Conservation (phyloP, 1,140 invertebrate genomes). For the Drosophila ambigua region DNA sequence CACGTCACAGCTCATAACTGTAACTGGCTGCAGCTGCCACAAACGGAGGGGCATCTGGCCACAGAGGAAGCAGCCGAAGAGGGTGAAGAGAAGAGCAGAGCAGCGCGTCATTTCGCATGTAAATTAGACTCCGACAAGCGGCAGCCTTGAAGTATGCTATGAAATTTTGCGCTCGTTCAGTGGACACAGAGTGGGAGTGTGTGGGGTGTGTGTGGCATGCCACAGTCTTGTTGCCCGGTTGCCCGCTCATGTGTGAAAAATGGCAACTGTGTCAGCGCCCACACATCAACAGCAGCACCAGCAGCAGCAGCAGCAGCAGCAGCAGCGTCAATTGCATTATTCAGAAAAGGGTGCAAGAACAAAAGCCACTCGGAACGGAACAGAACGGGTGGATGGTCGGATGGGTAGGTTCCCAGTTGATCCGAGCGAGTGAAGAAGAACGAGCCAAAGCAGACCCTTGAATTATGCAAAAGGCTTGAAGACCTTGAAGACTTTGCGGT, state of each 20-base stretch:
- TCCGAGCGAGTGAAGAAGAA: constrained; percentile 1
- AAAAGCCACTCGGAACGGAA: constrained; percentile 46
- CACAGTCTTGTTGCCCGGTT: constrained; percentile 6
- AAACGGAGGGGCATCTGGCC: not conserved
- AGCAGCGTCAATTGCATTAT: constrained; percentile 48
- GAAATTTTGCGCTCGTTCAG: constrained; percentile 41
- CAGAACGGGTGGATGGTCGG: not conserved
- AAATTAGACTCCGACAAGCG: constrained; percentile 55
- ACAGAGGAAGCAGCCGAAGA: constrained; percentile 1
- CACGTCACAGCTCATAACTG: constrained; percentile 54
- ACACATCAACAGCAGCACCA: not conserved
- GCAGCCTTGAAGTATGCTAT: constrained; percentile 71
- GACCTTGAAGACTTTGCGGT: constrained; percentile 66
- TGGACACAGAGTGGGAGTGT: constrained; percentile 28
- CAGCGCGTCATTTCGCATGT: constrained; percentile 65
- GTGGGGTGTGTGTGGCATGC: constrained; percentile 52
- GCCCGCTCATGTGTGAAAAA: constrained; percentile 57
- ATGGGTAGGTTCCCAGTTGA: not conserved
- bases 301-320: no score
- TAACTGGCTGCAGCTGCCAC: constrained; percentile 1
- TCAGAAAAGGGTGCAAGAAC: constrained; percentile 24
- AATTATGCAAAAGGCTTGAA: constrained; percentile 63
- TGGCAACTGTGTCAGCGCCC: constrained; percentile 53
- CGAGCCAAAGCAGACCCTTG: constrained; percentile 17
- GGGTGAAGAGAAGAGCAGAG: not conserved